phyloP scores from a whole-genome alignment of 64 coral and sea anemone genomes.

The Pachyseris speciosa region DNA sequence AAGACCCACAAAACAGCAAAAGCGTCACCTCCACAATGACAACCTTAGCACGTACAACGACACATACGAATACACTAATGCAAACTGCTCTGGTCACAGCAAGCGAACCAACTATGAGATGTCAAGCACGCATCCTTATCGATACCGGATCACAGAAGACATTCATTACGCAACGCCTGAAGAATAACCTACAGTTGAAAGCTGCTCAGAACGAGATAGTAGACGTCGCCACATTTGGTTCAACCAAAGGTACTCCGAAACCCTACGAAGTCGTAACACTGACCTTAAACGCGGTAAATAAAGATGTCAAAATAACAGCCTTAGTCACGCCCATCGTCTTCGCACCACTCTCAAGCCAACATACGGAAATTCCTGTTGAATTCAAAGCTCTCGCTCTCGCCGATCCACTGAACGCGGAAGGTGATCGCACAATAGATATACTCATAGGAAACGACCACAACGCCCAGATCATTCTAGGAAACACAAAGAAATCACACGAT shows the following conservation, averaged over 20 bases:
- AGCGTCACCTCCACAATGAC: conserved; percentile 6
- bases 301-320: conserved; percentile 47
- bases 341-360: conserved; percentile 59
- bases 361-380: conserved; percentile 35
- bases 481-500: conserved; percentile 53
- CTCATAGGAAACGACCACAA: conserved; percentile 67
- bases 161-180: conserved; percentile 50
- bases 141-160: conserved; percentile 61
- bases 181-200: conserved; percentile 21
- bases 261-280: conserved; percentile 59
- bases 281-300: conserved; percentile 68
- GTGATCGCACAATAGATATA: conserved; percentile 60
- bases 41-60: conserved; percentile 49
- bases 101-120: conserved; percentile 49
- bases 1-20: conserved; percentile 29
- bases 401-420: not conserved
- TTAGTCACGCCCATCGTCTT: conserved; percentile 47
- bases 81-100: conserved; percentile 67
- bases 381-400: conserved; percentile 42
- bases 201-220: not conserved
- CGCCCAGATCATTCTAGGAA: conserved; percentile 48
- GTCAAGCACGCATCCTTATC: conserved; percentile 61
- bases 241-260: conserved; percentile 23
- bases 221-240: conserved; percentile 44
- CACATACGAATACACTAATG: conserved; percentile 46